phyloP scores from a whole-genome alignment of 2,888 invertebrate genomes.

The Carterocephalus palaemon region DNA sequence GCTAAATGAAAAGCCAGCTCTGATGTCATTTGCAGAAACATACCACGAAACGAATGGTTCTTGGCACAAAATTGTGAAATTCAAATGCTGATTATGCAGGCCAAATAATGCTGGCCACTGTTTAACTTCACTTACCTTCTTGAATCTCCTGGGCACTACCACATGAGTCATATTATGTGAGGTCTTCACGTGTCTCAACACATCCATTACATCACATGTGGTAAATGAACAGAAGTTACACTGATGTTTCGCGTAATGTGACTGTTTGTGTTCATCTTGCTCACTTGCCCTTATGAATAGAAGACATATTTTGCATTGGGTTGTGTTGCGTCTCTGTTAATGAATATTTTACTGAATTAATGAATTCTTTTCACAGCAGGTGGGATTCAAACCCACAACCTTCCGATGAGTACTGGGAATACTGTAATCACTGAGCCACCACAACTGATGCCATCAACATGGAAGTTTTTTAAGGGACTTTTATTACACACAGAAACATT shows the following conservation, averaged over 20 bases:
- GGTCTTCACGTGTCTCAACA: constrained; percentile 36
- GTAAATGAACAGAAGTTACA: constrained; percentile 32
- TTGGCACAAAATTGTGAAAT: constrained; percentile 15
- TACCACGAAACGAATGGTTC: no score
- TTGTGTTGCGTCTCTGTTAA: constrained; percentile 41
- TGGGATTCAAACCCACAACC: no score
- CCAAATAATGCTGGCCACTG: constrained; percentile 6
- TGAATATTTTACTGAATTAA: constrained; percentile 8
- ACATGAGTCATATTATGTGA: constrained; percentile 29
- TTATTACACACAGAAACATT: no score
- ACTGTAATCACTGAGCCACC: no score
- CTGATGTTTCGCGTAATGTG: constrained; percentile 34
- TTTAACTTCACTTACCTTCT: constrained; percentile 27
- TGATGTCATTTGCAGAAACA: no score
- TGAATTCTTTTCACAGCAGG: no score
- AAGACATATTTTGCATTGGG: constrained; percentile 42
- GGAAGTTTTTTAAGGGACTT: constrained; percentile 2
- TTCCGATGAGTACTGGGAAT: no score
- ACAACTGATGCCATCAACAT: no score
- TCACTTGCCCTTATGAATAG: constrained; percentile 26
- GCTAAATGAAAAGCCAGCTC: no score
- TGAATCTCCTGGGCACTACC: constrained; percentile 39
- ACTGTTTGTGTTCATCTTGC: constrained; percentile 31
- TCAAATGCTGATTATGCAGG: no score
- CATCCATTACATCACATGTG: constrained; percentile 34